Percentiles rank a stretch among this genome's conserved stretches.
These are phyloP conservation scores for Diachasmimorpha longicaudata DNA, from an alignment of 1,140 invertebrate species.

Conservation along the genomic window DNA sequence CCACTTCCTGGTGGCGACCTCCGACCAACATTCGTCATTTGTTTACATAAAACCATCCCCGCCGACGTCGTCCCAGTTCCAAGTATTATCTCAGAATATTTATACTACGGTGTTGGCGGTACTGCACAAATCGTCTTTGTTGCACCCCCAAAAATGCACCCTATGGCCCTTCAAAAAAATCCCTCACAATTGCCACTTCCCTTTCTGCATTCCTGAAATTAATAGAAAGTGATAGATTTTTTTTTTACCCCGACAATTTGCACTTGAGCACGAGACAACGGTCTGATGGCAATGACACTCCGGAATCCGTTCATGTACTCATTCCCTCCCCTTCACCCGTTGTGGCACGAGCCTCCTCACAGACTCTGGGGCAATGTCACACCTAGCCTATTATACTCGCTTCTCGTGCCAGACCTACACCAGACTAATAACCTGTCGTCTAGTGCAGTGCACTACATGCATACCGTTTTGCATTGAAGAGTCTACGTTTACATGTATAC, in stretches of 20 bases:
- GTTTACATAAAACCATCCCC: too few relatives aligned
- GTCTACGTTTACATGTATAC: not conserved
- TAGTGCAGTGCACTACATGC: slow-evolving; percentile 29
- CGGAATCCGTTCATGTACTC: slow-evolving; percentile 2
- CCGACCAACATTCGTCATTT: too few relatives aligned
- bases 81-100: too few relatives aligned
- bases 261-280: not conserved
- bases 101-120: too few relatives aligned
- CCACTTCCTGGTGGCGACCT: too few relatives aligned
- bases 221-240: too few relatives aligned
- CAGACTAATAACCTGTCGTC: slow-evolving; percentile 57
- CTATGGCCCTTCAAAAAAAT: too few relatives aligned
- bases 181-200: too few relatives aligned
- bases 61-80: too few relatives aligned
- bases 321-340: slow-evolving; percentile 1
- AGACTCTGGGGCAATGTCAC: slow-evolving; percentile 54
- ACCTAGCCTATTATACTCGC: slow-evolving; percentile 55
- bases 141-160: too few relatives aligned
- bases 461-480: not conserved
- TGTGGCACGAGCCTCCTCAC: slow-evolving; percentile 46
- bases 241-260: too few relatives aligned
- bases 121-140: too few relatives aligned
- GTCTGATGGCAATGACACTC: slow-evolving; percentile 12
- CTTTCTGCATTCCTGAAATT: not conserved
- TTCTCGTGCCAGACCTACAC: slow-evolving; percentile 47